A percentile compares a stretch with the other conserved stretches of the same genome.
Evolutionary conservation across 2,797 vertebrate species (phyloP).

Genomic region (Scolopax rusticola): DNA sequence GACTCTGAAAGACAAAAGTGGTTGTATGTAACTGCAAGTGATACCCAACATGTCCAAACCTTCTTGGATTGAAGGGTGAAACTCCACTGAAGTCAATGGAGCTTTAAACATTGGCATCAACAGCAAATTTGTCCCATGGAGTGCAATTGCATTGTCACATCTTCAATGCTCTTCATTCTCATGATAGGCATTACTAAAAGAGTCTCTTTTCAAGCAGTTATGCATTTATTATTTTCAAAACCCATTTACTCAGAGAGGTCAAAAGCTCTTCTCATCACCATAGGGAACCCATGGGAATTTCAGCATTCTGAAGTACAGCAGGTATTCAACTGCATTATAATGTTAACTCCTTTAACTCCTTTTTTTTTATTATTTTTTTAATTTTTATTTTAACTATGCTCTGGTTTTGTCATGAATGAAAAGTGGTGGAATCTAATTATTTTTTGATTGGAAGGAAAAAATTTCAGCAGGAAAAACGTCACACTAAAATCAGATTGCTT

Average conservation of each 20-base stretch:
- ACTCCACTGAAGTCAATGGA: constrained; percentile 71
- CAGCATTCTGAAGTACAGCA: neutral
- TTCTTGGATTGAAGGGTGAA: constrained; percentile 30
- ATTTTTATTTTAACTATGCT: neutral
- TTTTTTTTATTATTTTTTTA: neutral
- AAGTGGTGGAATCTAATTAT: neutral
- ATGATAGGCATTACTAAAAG: neutral
- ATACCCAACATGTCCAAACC: neutral
- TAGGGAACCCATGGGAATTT: constrained; percentile 15
- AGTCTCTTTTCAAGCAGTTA: constrained; percentile 5
- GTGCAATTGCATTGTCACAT: constrained; percentile 5
- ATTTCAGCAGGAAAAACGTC: constrained; percentile 28
- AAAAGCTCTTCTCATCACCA: constrained; percentile 50
- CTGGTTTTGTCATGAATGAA: neutral
- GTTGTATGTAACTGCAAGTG: neutral
- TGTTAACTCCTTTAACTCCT: neutral
- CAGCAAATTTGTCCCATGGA: neutral
- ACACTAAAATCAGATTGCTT: neutral
- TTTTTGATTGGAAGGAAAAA: neutral
- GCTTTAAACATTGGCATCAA: constrained; percentile 27
- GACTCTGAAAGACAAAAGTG: neutral
- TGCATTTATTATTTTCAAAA: constrained; percentile 32
- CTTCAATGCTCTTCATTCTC: constrained; percentile 39
- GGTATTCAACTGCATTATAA: constrained; percentile 27
- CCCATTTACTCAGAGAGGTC: constrained; percentile 52